phyloP scores from a whole-genome alignment of 2,797 vertebrate species.

The Apodemus agrarius region DNA sequence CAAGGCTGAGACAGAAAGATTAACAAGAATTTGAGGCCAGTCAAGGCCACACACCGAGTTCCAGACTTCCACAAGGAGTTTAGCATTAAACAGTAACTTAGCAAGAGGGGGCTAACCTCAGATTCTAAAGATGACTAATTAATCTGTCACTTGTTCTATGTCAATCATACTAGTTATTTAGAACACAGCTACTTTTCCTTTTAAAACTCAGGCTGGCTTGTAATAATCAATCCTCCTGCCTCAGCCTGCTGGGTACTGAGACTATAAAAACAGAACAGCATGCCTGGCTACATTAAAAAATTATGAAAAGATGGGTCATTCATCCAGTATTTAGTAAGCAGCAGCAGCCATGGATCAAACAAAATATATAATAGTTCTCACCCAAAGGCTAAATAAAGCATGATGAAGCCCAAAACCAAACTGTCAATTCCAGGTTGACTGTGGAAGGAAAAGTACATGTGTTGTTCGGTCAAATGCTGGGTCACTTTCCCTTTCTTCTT shows the following conservation, averaged over 20 bases:
- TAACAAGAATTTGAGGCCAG: background rate
- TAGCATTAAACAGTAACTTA: background rate
- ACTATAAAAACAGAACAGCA: background rate
- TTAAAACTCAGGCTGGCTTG: background rate
- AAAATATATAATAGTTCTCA: slow-evolving; percentile 3
- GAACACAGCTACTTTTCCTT: background rate
- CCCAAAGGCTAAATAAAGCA: slow-evolving; percentile 4
- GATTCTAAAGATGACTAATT: background rate
- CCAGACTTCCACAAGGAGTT: background rate
- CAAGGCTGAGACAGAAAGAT: background rate
- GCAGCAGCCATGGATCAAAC: background rate
- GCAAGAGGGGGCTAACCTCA: background rate
- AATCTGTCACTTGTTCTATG: background rate
- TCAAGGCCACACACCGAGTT: background rate
- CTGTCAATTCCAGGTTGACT: background rate
- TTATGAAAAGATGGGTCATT: background rate
- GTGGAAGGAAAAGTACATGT: background rate
- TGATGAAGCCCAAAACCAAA: slow-evolving; percentile 23
- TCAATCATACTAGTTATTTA: background rate
- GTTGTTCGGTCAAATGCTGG: background rate
- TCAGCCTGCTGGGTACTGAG: background rate
- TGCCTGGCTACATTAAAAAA: slow-evolving; percentile 5
- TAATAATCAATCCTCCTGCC: background rate
- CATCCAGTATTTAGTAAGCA: slow-evolving; percentile 16
- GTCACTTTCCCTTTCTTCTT: background rate